Percentiles rank a stretch among this genome's conserved stretches.
Conservation (phyloP, 37 sponge, comb jelly and placozoan genomes). For the Cliona cf. orientalis region DNA sequence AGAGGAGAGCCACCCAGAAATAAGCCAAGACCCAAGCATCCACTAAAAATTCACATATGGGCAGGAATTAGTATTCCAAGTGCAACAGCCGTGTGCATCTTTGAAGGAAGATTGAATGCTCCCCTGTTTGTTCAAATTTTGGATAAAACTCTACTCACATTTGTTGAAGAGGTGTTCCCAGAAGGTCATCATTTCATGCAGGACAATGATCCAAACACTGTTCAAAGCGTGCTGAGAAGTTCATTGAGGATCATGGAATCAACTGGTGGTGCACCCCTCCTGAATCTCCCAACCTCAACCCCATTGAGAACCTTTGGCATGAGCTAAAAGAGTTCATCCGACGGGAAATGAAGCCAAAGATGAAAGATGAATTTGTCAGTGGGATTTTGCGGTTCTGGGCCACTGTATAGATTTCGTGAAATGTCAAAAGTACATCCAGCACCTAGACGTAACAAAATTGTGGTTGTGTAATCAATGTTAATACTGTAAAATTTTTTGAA, state of each 20-base stretch:
- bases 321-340: conserved; percentile 26
- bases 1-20: too few species aligned
- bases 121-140: conserved; percentile 8
- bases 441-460: too few species aligned
- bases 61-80: conserved; percentile 17
- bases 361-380: conserved; percentile 1
- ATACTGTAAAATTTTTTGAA: too few species aligned
- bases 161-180: conserved; percentile 21
- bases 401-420: conserved; percentile 3
- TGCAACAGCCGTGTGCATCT: conserved; percentile 2
- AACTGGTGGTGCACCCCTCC: conserved; percentile 39
- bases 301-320: conserved; percentile 42
- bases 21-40: conserved; percentile 17
- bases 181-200: conserved; percentile 27
- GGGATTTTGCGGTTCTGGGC: conserved; percentile 17
- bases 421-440: conserved; percentile 16
- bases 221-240: conserved; percentile 11
- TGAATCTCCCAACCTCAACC: conserved; percentile 39
- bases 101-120: too few species aligned
- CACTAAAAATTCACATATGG: conserved; percentile 29
- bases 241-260: conserved; percentile 9
- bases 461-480: too few species aligned
- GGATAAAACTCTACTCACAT: conserved; percentile 16
- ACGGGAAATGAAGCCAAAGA: conserved; percentile 45
- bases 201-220: conserved; percentile 32